These are phyloP conservation scores for Hestina assimilis DNA, from an alignment of 1,140 invertebrate species.

Conservation along the genomic window DNA sequence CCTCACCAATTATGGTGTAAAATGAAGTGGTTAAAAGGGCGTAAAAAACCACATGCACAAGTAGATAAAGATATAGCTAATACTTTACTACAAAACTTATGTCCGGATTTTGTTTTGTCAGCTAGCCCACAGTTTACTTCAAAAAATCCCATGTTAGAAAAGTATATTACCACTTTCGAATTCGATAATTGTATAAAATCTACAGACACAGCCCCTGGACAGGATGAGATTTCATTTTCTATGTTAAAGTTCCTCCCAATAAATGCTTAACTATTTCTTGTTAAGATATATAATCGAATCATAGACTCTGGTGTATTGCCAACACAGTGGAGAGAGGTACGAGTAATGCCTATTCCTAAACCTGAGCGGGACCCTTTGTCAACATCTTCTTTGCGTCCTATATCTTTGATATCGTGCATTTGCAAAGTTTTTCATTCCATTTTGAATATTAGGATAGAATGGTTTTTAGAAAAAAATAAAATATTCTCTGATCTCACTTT, in stretches of 20 bases:
- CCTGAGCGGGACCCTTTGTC: not conserved
- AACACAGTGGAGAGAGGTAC: slow-evolving; percentile 15
- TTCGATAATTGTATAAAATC: slow-evolving; percentile 22
- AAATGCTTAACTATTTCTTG: slow-evolving; percentile 4
- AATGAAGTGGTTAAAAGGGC: slow-evolving; percentile 19
- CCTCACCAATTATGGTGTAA: not conserved
- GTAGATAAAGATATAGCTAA: not conserved
- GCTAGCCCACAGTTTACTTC: not conserved
- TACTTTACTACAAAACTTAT: not conserved
- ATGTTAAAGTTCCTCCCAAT: slow-evolving; percentile 20
- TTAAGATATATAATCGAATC: slow-evolving; percentile 20
- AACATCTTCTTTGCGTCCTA: not conserved
- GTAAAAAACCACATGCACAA: not conserved
- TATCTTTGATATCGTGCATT: too few species aligned
- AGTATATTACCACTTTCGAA: slow-evolving; percentile 9
- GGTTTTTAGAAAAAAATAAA: not conserved
- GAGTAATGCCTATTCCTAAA: slow-evolving; percentile 22
- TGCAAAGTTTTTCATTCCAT: too few species aligned
- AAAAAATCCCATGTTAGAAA: not conserved
- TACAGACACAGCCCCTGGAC: slow-evolving; percentile 28
- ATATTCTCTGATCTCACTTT: not conserved
- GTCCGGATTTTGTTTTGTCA: slow-evolving; percentile 4
- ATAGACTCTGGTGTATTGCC: slow-evolving; percentile 8
- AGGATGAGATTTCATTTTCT: slow-evolving; percentile 22
- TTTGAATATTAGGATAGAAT: not conserved